Conservation (phyloP, 2,113 vertebrate species). For the Limnothrissa miodon region DNA sequence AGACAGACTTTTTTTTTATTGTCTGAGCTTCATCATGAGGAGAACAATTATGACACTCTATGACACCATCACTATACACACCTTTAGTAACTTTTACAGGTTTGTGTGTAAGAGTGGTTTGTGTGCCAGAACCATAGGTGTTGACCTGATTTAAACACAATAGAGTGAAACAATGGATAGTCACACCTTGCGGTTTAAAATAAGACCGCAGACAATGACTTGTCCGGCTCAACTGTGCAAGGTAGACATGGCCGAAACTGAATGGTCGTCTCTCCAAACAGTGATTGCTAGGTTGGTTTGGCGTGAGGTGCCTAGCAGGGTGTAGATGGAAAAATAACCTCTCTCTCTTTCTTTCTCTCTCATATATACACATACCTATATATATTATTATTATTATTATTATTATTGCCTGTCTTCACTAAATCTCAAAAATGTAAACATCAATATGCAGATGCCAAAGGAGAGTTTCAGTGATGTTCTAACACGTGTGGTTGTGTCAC, state of each 20-base stretch:
- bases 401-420: background rate
- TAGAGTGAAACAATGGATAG: constrained; percentile 46
- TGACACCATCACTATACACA: background rate
- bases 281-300: background rate
- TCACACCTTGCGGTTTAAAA: constrained; percentile 36
- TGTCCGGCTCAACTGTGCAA: background rate
- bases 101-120: constrained; percentile 5
- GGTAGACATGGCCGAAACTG: background rate
- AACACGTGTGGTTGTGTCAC: background rate
- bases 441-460: background rate
- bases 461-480: background rate
- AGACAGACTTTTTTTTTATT: constrained; percentile 28
- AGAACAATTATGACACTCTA: background rate
- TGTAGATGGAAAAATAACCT: background rate
- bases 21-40: background rate
- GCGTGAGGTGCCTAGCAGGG: background rate
- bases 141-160: constrained; percentile 55
- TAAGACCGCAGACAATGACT: constrained; percentile 23
- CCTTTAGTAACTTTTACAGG: background rate
- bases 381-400: background rate
- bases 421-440: background rate
- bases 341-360: background rate
- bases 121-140: constrained; percentile 23
- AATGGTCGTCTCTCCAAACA: background rate
- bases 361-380: background rate